Conservation (phyloP, 2,888 invertebrate species). For the Sarcophaga carnaria region DNA sequence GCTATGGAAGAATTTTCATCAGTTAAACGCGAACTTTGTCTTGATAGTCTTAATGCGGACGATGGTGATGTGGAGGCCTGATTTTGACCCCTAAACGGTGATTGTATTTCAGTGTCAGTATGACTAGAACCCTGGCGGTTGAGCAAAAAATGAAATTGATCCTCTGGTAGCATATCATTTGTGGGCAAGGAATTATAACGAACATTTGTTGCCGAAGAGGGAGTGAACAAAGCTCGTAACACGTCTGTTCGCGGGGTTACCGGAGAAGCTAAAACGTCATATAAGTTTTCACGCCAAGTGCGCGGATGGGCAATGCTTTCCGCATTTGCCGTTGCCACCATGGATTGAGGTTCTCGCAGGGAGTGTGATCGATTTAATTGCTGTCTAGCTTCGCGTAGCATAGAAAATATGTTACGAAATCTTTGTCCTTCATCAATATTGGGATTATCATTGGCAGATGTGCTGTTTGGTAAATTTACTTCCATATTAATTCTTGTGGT, state of each 20-base stretch:
- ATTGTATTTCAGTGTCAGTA: conserved; percentile 26
- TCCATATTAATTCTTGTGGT: conserved; percentile 74
- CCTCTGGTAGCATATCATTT: conserved; percentile 61
- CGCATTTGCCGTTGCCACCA: neutral
- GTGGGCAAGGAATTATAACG: conserved; percentile 73
- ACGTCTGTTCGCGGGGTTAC: conserved; percentile 77
- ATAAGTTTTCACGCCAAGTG: conserved; percentile 78
- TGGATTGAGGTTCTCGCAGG: conserved; percentile 43
- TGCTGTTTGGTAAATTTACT: conserved; percentile 25
- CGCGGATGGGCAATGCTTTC: conserved; percentile 62
- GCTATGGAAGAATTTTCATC: conserved; percentile 35
- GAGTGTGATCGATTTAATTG: conserved; percentile 70
- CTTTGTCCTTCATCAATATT: conserved; percentile 63
- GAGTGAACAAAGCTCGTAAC: conserved; percentile 76
- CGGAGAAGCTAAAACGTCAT: conserved; percentile 77
- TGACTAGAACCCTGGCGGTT: conserved; percentile 13
- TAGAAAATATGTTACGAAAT: conserved; percentile 73
- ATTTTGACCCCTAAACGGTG: conserved; percentile 37
- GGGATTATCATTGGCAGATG: conserved; percentile 8
- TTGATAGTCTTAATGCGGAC: conserved; percentile 46
- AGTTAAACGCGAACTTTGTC: conserved; percentile 62
- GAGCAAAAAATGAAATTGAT: conserved; percentile 71
- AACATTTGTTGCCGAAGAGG: conserved; percentile 75
- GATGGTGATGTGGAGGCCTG: conserved; percentile 33
- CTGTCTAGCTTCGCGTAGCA: conserved; percentile 71